Base-by-base conservation (phyloP, 2,113 vertebrate genomes). In the Phrynosoma platyrhinos region DNA sequence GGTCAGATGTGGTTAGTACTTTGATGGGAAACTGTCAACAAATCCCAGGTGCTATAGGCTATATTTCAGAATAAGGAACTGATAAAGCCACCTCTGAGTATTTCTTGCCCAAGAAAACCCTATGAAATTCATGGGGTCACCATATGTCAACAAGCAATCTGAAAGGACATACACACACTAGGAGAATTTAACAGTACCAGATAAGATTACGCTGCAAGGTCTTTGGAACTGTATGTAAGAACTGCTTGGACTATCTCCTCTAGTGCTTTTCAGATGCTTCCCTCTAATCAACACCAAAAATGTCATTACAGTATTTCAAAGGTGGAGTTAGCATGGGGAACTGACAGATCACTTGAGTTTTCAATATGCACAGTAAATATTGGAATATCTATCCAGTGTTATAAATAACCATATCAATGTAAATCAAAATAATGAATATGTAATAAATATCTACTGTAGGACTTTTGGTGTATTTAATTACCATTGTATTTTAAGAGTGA, bases 341-440 rank as follows among this genome's bases (percentile, higher is more conserved):
- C 78, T 79, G 90, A 77, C 3, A 92, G 52, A 90, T 87, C 55
- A 86, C 18, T 64, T 79, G 4, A 86, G 81, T 32, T 92, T 92
- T 92, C 81, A 90, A 62, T 42, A 18, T 25, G 71, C 23, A 87
- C 83, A 81, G 83, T 87, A 87, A 89, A 18, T 90, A 92, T 66
- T 82, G 90, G 85, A 79, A 82, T 36, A 62, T 91, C 0, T 40
- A 83, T 88, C 87, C 90, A 0, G 32, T 88, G 90, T 93, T 62
- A 88, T 91, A 94, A 96, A 95, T 90, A 90, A 87, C 84, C 91
- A 93, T 93, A 94, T 96, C 95, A 97, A 96, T 96, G 91, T 7
- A 94, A 95, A 95, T 95, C 96, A 96, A 94, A 88, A 96, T 97
- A 97, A 98, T 98, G 98, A 98, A 98, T 98, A 97, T 98, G 98